phyloP scores from a whole-genome alignment of 2,888 invertebrate genomes.

The Phalangium opilio region DNA sequence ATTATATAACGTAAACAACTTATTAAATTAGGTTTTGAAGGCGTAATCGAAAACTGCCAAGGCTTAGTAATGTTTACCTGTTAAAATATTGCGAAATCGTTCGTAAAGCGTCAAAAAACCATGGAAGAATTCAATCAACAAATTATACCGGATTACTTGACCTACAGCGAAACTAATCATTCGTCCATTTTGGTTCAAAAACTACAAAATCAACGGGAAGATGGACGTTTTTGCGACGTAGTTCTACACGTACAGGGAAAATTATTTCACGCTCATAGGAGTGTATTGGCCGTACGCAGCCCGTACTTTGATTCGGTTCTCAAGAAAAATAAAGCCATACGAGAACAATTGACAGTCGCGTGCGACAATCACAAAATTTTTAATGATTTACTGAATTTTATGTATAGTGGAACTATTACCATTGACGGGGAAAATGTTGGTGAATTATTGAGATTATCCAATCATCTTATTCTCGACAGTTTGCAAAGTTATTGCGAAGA shows the following conservation, averaged over 20 bases:
- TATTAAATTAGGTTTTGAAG: too few relatives aligned
- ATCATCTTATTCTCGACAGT: conserved; percentile 44
- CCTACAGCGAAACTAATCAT: too few relatives aligned
- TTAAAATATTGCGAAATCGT: too few relatives aligned
- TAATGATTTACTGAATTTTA: conserved; percentile 42
- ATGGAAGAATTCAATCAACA: too few relatives aligned
- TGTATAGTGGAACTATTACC: conserved; percentile 47
- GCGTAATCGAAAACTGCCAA: too few relatives aligned
- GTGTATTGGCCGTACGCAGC: conserved; percentile 45
- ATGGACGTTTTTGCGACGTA: conserved; percentile 44
- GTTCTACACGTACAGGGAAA: conserved; percentile 42
- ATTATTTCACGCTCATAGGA: conserved; percentile 44
- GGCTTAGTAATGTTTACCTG: too few relatives aligned
- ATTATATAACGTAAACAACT: too few relatives aligned
- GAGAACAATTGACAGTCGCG: conserved; percentile 40
- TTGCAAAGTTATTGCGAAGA: conserved; percentile 47
- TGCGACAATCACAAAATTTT: conserved; percentile 44
- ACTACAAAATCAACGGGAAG: conserved; percentile 29
- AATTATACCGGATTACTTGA: too few relatives aligned
- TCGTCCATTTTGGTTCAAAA: too few relatives aligned
- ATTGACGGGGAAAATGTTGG: conserved; percentile 44
- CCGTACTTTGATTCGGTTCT: conserved; percentile 48
- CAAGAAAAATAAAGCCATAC: conserved; percentile 36
- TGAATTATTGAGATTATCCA: conserved; percentile 44
- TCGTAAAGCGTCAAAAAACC: too few relatives aligned